Evolutionary conservation across 2,797 vertebrate species (phyloP), one percentile per base, ranked within the genome.

Genomic region (Pangasius mekongensis): DNA sequence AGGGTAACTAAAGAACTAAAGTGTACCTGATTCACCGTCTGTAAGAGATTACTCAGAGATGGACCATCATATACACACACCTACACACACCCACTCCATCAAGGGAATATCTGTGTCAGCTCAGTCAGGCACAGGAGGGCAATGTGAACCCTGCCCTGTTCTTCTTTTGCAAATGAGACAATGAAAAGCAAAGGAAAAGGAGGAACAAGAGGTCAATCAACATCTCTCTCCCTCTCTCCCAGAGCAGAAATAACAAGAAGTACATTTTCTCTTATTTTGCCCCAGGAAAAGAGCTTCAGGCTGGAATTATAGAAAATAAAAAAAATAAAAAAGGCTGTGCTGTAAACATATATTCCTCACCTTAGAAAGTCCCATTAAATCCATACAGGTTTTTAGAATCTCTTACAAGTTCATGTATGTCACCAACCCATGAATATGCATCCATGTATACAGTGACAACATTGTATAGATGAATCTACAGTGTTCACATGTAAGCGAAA

Each of bases 11-110:
- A 83, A 85, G 81, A 85, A 78, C 81, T 81, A 83, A 90, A 86
- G 82, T 86, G 83, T 80, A 88, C 74, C 85, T 60, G 39, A 64
- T 86, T 89, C 78, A 76, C 73, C n/a, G 83, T 74, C 77, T 86
- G 54, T 18, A 52, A 43, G 58, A 76, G 87, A 83, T 84, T 54
- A 66, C 81, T 78, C 43, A 60, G 85, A 86, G 58, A 88, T 27
- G 52, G 20, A 80, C 66, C 43, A 62, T 62, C 13, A 43, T 49
- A 30, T 74, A 78, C 49, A 84, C 71, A 43, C 52, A 80, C 66
- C 33, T 30, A 77, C 43, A 66, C 43, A 77, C 62, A 77, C 33
- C 54, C 43, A 49, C 54, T 74, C 47, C 39, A 86, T 85, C 84
- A 30, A 36, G 58, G 52, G 62, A 69, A 69, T 90, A 89, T 90